Conservation (phyloP, 37 sponge, comb jelly and placozoan species). For the Crambe crambe region DNA sequence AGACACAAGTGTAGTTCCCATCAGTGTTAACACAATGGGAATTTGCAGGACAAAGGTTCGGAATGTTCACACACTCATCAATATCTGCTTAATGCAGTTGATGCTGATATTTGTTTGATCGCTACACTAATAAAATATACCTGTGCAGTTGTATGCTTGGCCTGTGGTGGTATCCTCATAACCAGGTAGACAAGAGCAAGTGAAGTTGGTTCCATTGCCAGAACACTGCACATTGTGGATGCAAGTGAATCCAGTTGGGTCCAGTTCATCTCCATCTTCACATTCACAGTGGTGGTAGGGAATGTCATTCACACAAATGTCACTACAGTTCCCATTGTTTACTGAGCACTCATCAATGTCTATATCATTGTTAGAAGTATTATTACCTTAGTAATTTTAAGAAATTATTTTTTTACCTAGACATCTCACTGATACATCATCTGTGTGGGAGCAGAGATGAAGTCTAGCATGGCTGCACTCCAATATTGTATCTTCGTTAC, state of each 20-base stretch:
- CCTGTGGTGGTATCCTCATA: background rate
- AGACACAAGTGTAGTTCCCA: background rate
- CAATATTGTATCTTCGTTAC: background rate
- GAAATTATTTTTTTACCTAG: background rate
- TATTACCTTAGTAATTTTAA: background rate
- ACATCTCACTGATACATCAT: background rate
- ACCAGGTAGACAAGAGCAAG: slow-evolving; percentile 4
- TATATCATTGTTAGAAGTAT: background rate
- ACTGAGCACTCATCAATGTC: background rate
- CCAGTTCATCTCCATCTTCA: background rate
- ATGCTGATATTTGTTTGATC: background rate
- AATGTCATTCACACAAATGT: background rate
- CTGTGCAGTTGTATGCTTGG: slow-evolving; percentile 3
- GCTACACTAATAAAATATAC: background rate
- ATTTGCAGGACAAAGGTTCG: background rate
- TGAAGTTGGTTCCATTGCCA: background rate
- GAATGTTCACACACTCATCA: background rate
- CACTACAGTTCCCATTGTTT: background rate
- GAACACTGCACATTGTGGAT: background rate
- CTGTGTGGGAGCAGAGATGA: background rate
- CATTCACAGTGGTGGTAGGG: background rate
- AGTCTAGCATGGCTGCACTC: background rate
- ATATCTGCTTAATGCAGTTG: background rate
- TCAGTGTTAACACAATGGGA: background rate
- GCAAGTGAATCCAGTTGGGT: background rate